A percentile compares a stretch with the other conserved stretches of the same genome.
phyloP scores from a whole-genome alignment of 1,140 invertebrate genomes.

The Drosophila littoralis region DNA sequence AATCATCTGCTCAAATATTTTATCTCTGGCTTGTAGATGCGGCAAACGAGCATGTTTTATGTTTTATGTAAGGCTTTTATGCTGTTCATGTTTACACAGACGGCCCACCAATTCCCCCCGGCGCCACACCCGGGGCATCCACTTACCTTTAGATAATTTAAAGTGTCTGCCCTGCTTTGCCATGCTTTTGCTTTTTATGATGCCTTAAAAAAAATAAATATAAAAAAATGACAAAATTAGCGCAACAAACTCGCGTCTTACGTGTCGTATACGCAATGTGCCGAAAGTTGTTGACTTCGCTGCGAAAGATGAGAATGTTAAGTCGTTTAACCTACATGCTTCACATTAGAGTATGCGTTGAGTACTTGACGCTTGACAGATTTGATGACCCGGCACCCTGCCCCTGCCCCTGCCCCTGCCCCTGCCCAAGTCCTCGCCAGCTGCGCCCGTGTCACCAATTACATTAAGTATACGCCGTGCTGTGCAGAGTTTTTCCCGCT shows the following conservation, averaged over 20 bases:
- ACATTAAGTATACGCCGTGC: conserved; percentile 67
- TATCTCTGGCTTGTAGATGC: conserved; percentile 25
- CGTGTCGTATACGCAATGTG: conserved; percentile 70
- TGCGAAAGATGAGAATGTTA: conserved; percentile 39
- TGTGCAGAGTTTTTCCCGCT: conserved; percentile 3
- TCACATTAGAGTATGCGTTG: conserved; percentile 17
- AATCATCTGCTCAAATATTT: conserved; percentile 4
- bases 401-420: conserved; percentile 10
- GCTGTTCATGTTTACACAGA: conserved; percentile 39
- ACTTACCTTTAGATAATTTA: conserved; percentile 29
- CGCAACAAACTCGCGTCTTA: conserved; percentile 57
- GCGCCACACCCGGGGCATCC: background rate
- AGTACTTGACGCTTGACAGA: conserved; percentile 50
- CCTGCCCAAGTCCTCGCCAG: background rate
- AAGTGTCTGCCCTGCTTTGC: conserved; percentile 31
- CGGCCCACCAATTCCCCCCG: background rate
- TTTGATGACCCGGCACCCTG: conserved; percentile 43
- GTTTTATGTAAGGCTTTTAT: conserved; percentile 48
- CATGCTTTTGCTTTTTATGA: conserved; percentile 46
- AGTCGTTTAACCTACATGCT: conserved; percentile 66
- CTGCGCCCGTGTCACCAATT: conserved; percentile 36
- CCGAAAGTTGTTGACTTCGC: conserved; percentile 39
- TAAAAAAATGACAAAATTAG: conserved; percentile 62
- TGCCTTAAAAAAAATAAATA: conserved; percentile 38
- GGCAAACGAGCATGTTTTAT: conserved; percentile 44